Conservation (phyloP, 2,113 vertebrate species). For the Nesoenas mayeri region DNA sequence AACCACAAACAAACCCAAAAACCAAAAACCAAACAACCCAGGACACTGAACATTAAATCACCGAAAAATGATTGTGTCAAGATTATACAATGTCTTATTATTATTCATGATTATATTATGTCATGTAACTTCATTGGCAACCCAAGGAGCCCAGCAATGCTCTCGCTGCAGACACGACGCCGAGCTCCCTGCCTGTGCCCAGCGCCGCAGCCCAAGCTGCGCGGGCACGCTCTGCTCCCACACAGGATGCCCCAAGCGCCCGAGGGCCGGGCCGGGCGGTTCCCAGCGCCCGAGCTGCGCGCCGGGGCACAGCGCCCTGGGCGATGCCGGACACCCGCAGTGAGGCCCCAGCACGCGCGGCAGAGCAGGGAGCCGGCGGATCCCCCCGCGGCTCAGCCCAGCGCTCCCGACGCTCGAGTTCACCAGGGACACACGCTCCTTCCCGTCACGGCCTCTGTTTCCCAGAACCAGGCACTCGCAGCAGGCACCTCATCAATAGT, state of each 20-base stretch:
- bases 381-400: neutral
- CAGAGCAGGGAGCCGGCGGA: neutral
- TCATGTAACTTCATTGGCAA: neutral
- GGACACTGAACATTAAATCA: neutral
- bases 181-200: neutral
- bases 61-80: neutral
- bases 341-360: neutral
- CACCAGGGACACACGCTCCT: neutral
- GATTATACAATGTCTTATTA: neutral
- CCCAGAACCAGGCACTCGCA: constrained; percentile 31
- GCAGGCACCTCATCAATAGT: constrained; percentile 57
- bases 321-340: rapidly evolving
- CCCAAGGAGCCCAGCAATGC: neutral
- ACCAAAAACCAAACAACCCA: neutral
- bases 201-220: no score
- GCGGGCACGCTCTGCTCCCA: neutral
- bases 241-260: neutral
- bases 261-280: neutral
- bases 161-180: neutral
- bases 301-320: rapidly evolving
- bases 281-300: neutral
- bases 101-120: neutral
- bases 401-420: neutral
- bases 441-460: neutral
- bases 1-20: neutral